Evolutionary conservation across 2,113 vertebrate species (phyloP).

Genomic region (Saccopteryx leptura): DNA sequence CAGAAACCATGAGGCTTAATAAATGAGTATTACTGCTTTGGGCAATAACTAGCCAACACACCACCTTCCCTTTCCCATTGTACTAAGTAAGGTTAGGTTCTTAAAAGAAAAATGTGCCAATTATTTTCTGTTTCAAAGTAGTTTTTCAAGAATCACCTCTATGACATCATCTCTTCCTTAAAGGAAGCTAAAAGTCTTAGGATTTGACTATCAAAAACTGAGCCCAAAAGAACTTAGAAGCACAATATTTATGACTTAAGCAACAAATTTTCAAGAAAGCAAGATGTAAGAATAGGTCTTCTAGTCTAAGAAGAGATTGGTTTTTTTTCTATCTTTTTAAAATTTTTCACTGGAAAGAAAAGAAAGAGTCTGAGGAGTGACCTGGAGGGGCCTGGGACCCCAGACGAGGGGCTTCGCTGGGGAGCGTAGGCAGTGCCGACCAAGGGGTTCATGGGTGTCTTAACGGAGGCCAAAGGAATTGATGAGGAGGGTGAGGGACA

Average conservation of each 20-base stretch:
- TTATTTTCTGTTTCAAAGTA: neutral
- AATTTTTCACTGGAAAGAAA: neutral
- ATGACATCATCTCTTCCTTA: neutral
- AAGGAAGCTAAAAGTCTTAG: constrained; percentile 23
- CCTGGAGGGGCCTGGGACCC: neutral
- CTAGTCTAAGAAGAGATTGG: constrained; percentile 13
- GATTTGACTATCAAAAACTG: constrained; percentile 45
- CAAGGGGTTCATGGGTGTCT: neutral
- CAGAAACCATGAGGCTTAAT: neutral
- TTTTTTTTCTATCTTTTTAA: neutral
- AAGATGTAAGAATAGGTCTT: neutral
- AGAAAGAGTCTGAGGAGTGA: neutral
- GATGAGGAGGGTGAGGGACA: neutral
- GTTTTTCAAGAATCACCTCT: constrained; percentile 34
- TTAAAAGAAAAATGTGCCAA: constrained; percentile 24
- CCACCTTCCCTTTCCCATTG: neutral
- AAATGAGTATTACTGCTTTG: neutral
- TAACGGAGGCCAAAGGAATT: neutral
- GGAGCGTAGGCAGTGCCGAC: neutral
- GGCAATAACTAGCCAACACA: neutral
- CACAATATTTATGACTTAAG: neutral
- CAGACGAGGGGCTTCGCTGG: neutral
- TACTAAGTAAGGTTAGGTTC: constrained; percentile 10
- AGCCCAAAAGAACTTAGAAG: constrained; percentile 17
- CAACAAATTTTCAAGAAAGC: neutral